phyloP scores from a whole-genome alignment of 1,140 invertebrate species.

The Lamellibrachia luymesi region DNA sequence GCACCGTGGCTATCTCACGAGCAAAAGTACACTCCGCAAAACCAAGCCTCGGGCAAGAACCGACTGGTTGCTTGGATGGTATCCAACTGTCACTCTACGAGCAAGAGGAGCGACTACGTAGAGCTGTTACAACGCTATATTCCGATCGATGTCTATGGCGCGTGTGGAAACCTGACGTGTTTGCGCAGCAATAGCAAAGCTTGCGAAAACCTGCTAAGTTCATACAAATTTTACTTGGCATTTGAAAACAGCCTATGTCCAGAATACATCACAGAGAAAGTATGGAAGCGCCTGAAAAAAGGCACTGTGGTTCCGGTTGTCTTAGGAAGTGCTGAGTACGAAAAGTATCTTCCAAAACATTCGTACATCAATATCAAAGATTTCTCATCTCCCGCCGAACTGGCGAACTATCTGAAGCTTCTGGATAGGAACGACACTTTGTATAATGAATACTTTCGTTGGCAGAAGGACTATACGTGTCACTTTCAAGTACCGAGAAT shows the following conservation, averaged over 20 bases:
- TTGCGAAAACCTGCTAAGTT: conserved; percentile 74
- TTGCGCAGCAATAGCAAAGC: conserved; percentile 75
- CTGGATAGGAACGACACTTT: conserved; percentile 46
- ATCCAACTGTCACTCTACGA: conserved; percentile 62
- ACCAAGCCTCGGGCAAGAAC: conserved; percentile 42
- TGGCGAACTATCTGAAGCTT: conserved; percentile 81
- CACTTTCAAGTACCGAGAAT: not conserved
- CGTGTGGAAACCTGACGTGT: conserved; percentile 51
- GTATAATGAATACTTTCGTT: conserved; percentile 50
- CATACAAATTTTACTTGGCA: conserved; percentile 94
- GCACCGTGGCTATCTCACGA: not conserved
- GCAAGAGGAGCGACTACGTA: conserved; percentile 60
- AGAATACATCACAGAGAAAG: conserved; percentile 61
- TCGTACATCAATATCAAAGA: conserved; percentile 94
- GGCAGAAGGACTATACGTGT: not conserved
- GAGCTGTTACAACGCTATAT: not conserved
- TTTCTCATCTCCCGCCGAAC: conserved; percentile 80
- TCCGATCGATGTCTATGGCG: not conserved
- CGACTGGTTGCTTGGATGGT: conserved; percentile 57
- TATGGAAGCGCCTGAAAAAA: conserved; percentile 55
- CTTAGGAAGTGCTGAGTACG: conserved; percentile 62
- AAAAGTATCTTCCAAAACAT: conserved; percentile 61
- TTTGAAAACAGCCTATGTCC: conserved; percentile 66
- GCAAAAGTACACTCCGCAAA: not conserved
- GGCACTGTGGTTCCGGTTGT: conserved; percentile 58